Conservation (phyloP, 2,113 vertebrate species). For the Martes martes region DNA sequence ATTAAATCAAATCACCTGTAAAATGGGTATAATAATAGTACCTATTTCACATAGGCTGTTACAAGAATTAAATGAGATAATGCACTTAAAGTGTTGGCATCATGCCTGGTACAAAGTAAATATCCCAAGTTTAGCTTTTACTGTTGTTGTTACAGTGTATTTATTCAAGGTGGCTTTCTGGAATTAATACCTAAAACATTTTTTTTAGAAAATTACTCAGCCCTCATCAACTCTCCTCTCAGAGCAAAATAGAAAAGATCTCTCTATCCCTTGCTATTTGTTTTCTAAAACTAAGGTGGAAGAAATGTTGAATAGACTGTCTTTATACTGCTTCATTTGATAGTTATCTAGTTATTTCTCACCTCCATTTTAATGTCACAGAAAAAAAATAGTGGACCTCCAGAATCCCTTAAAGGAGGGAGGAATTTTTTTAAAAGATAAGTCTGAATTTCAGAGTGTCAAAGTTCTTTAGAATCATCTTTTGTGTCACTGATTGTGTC, state of each 20-base stretch:
- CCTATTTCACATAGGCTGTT: background rate
- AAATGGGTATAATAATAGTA: background rate
- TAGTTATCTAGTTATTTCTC: background rate
- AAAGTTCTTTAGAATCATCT: constrained; percentile 1
- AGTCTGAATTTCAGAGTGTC: background rate
- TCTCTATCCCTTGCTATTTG: background rate
- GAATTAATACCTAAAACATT: background rate
- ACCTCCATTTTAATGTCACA: background rate
- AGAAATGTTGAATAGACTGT: background rate
- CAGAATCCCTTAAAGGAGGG: background rate
- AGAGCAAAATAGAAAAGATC: background rate
- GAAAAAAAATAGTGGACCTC: background rate
- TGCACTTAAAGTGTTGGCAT: background rate
- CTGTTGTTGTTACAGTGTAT: background rate
- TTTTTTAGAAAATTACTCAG: background rate
- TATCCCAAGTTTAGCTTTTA: background rate
- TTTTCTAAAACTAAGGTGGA: background rate
- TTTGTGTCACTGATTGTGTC: background rate
- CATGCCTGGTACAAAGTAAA: background rate
- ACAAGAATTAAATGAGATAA: background rate
- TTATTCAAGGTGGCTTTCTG: background rate
- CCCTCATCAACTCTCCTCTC: background rate
- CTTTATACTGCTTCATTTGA: background rate
- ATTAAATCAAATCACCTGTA: background rate
- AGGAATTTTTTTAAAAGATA: background rate